Conservation (phyloP, 2,113 vertebrate species). For the Rhinolophus ferrumequinum region DNA sequence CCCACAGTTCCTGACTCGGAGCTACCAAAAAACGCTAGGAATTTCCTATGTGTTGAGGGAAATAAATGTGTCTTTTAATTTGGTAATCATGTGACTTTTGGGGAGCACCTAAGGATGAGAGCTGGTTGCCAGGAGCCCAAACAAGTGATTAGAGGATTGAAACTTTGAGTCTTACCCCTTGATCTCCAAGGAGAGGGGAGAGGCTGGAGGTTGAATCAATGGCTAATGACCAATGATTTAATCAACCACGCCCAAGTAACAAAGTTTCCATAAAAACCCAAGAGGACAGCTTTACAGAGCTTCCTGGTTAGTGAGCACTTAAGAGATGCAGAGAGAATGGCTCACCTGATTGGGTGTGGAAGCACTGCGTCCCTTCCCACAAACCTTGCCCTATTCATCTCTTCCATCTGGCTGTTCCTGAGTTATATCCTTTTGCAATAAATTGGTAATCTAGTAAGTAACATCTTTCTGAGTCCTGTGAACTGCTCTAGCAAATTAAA, state of each 20-base stretch:
- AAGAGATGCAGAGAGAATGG: neutral
- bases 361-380: neutral
- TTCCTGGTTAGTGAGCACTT: no score
- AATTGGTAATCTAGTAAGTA: neutral
- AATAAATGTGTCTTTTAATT: neutral
- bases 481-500: neutral
- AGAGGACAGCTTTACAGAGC: neutral
- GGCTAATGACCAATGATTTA: neutral
- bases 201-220: neutral
- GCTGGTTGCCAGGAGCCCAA: neutral
- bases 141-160: neutral
- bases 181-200: neutral
- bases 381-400: neutral
- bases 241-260: neutral
- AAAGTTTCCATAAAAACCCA: neutral
- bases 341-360: neutral
- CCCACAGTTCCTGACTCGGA: neutral
- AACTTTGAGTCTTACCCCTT: neutral
- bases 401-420: neutral
- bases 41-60: neutral
- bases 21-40: neutral
- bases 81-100: neutral
- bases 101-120: neutral
- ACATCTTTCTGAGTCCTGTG: neutral
- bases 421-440: neutral